Evolutionary conservation across 1,140 invertebrate genomes (phyloP).

Genomic region (Trissolcus basalis): DNA sequence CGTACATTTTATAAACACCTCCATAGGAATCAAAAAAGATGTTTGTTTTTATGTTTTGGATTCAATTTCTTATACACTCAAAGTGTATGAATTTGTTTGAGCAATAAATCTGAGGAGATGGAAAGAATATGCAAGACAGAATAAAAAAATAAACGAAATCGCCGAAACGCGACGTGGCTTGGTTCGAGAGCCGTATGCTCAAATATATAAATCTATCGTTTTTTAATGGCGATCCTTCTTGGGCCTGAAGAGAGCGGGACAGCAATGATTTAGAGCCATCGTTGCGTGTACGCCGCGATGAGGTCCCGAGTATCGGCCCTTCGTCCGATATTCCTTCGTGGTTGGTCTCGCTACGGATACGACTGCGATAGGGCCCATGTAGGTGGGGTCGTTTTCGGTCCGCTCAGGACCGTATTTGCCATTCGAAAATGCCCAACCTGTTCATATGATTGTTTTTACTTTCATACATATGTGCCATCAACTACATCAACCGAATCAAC

Average conservation of each 20-base stretch:
- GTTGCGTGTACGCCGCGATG: conserved; percentile 69
- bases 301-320: conserved; percentile 48
- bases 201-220: conserved; percentile 71
- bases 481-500: no score
- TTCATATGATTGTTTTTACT: background rate
- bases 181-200: conserved; percentile 53
- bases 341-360: conserved; percentile 52
- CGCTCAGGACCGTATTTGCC: conserved; percentile 58
- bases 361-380: conserved; percentile 39
- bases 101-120: background rate
- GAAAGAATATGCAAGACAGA: background rate
- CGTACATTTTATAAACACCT: no score
- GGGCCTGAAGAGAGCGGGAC: conserved; percentile 61
- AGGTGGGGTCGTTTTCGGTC: conserved; percentile 52
- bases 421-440: conserved; percentile 61
- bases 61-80: no score
- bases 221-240: conserved; percentile 64
- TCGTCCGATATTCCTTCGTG: conserved; percentile 55
- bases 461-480: no score
- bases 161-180: conserved; percentile 63
- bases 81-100: background rate
- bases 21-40: no score
- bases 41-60: no score
- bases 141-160: conserved; percentile 60
- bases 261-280: conserved; percentile 67